A percentile compares a stretch with the other conserved stretches of the same genome.
phyloP scores from a whole-genome alignment of 2,113 vertebrate genomes.

The Taxidea taxus region DNA sequence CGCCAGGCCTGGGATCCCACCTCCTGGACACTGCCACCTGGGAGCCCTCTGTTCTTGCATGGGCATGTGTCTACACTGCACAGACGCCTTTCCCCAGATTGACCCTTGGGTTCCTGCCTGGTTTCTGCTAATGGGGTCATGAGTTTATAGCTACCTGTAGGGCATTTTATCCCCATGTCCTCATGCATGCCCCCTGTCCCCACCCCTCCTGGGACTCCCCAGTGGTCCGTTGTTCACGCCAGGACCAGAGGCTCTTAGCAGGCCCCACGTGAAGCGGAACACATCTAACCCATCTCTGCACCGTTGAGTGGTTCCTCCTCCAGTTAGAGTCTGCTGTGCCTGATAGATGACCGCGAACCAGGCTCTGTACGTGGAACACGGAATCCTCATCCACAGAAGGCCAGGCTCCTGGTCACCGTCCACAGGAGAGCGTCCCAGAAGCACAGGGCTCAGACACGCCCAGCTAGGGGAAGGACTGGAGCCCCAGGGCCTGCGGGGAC shows the following conservation, averaged over 20 bases:
- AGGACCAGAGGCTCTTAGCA: background rate
- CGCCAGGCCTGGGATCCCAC: background rate
- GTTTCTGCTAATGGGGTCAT: fast-evolving
- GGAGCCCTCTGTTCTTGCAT: background rate
- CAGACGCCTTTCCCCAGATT: fast-evolving
- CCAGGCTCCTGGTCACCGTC: background rate
- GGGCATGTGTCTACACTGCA: fast-evolving
- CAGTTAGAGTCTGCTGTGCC: background rate
- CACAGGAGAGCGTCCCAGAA: fast-evolving
- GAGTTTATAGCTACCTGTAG: fast-evolving
- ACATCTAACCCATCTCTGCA: background rate
- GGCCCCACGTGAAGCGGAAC: fast-evolving
- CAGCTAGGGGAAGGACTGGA: background rate
- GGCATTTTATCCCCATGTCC: background rate
- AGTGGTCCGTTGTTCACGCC: background rate
- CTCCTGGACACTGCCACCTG: fast-evolving
- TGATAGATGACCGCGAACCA: background rate
- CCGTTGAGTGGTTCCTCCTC: background rate
- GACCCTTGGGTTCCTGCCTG: background rate
- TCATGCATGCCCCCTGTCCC: fast-evolving
- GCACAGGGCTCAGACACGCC: fast-evolving
- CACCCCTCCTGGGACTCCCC: background rate
- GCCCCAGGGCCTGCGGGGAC: fast-evolving
- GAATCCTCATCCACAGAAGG: background rate
- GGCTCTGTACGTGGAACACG: background rate